phyloP scores from a whole-genome alignment of 2,113 vertebrate genomes.

The Shinisaurus crocodilurus region DNA sequence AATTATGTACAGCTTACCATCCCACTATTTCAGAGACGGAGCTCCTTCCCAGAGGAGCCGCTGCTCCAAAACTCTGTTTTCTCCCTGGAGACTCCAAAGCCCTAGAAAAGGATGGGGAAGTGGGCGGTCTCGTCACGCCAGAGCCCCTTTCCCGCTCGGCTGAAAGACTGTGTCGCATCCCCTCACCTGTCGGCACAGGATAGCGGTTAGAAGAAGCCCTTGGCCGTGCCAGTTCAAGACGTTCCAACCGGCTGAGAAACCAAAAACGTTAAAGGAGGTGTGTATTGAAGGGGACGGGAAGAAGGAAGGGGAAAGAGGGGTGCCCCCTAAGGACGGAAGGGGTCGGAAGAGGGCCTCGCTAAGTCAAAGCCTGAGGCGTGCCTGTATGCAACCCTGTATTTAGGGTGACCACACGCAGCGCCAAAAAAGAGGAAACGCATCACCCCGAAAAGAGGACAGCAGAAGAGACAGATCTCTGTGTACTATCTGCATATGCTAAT shows the following conservation, averaged over 20 bases:
- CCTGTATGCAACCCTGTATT: too few relatives aligned
- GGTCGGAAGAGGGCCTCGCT: too few relatives aligned
- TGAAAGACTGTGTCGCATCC: not conserved
- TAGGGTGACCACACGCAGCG: too few relatives aligned
- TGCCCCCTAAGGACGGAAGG: too few relatives aligned
- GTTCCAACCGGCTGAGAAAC: not conserved
- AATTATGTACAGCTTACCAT: constrained; percentile 72
- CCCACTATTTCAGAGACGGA: constrained; percentile 84
- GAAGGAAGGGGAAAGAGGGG: not conserved
- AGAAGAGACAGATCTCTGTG: too few relatives aligned
- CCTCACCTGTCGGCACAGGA: constrained; percentile 20
- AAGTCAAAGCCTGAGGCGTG: too few relatives aligned
- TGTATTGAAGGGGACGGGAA: not conserved
- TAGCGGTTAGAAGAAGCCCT: constrained; percentile 30
- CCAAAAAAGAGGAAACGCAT: too few relatives aligned
- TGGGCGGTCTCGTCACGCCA: constrained; percentile 67
- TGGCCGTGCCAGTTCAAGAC: not conserved
- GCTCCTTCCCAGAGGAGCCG: constrained; percentile 68
- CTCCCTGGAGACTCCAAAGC: constrained; percentile 64
- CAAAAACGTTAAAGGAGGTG: not conserved
- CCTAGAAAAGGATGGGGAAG: constrained; percentile 70
- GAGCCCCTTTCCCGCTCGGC: constrained; percentile 68
- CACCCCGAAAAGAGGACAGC: too few relatives aligned
- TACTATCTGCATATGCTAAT: too few relatives aligned
- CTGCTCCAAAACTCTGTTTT: constrained; percentile 41